These are phyloP conservation scores for Pocillopora grandis DNA, from an alignment of 92 coral and sea anemone species.

Conservation along the genomic window DNA sequence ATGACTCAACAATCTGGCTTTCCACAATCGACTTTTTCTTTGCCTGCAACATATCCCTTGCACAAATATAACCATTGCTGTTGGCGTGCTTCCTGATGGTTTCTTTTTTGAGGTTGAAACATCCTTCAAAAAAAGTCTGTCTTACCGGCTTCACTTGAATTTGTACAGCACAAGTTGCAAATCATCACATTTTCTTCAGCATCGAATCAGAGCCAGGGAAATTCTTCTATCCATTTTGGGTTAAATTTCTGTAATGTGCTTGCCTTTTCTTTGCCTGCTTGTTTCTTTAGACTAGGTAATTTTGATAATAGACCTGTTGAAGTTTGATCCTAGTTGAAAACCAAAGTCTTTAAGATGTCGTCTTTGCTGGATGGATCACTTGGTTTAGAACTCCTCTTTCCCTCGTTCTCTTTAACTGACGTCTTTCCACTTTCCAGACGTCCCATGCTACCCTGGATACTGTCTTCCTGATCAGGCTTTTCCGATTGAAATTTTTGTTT, in stretches of 20 bases:
- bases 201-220: slow-evolving; percentile 31
- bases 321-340: slow-evolving; percentile 6
- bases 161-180: slow-evolving; percentile 2
- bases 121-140: slow-evolving; percentile 33
- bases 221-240: slow-evolving; percentile 22
- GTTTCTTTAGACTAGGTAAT: slow-evolving; percentile 13
- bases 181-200: slow-evolving; percentile 22
- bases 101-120: slow-evolving; percentile 33
- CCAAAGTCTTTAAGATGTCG: slow-evolving; percentile 17
- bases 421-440: slow-evolving; percentile 17
- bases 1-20: slow-evolving; percentile 26
- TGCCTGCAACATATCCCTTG: slow-evolving; percentile 34
- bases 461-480: slow-evolving; percentile 22
- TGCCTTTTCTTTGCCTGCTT: background rate
- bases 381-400: slow-evolving; percentile 10
- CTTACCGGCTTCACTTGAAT: slow-evolving; percentile 20
- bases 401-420: slow-evolving; percentile 1
- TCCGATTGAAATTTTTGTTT: slow-evolving; percentile 2
- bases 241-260: slow-evolving; percentile 10
- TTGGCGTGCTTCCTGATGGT: slow-evolving; percentile 32
- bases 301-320: slow-evolving; percentile 25
- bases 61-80: slow-evolving; percentile 31
- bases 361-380: slow-evolving; percentile 16
- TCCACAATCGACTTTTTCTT: slow-evolving; percentile 18
- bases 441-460: slow-evolving; percentile 16